Percentiles rank a stretch among this genome's conserved stretches.
Evolutionary conservation across 2,113 vertebrate genomes (phyloP).

Genomic region (Tretioscincus oriximinensis): DNA sequence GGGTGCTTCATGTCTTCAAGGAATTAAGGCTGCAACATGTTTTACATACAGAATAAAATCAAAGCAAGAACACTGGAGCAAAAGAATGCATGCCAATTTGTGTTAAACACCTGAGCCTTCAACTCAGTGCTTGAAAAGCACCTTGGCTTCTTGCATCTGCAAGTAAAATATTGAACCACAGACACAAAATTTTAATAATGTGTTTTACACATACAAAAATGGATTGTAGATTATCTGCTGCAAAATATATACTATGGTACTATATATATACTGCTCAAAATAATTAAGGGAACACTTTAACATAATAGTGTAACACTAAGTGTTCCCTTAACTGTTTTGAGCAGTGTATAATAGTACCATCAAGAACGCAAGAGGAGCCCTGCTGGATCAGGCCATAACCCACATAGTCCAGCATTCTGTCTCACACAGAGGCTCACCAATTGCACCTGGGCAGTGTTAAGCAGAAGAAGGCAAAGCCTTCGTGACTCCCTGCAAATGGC

Average conservation of each 20-base stretch:
- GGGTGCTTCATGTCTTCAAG: conserved; percentile 49
- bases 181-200: conserved; percentile 23
- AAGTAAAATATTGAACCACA: conserved; percentile 63
- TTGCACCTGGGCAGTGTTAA: no score
- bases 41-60: conserved; percentile 69
- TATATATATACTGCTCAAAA: no score
- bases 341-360: background rate
- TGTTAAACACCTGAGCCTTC: conserved; percentile 59
- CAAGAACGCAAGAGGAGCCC: no score
- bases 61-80: conserved; percentile 62
- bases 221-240: conserved; percentile 55
- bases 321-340: no score
- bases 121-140: conserved; percentile 50
- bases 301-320: no score
- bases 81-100: conserved; percentile 56
- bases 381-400: no score
- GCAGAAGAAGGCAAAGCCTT: no score
- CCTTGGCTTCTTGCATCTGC: conserved; percentile 55
- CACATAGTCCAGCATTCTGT: no score
- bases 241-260: conserved; percentile 47
- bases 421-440: no score
- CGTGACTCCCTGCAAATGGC: no score
- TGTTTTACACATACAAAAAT: conserved; percentile 56
- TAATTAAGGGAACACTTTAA: no score
- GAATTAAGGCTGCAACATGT: conserved; percentile 64